Percentiles rank a stretch among this genome's conserved stretches.
phyloP scores from a whole-genome alignment of 2,797 vertebrate genomes.

The Phoebastria nigripes region DNA sequence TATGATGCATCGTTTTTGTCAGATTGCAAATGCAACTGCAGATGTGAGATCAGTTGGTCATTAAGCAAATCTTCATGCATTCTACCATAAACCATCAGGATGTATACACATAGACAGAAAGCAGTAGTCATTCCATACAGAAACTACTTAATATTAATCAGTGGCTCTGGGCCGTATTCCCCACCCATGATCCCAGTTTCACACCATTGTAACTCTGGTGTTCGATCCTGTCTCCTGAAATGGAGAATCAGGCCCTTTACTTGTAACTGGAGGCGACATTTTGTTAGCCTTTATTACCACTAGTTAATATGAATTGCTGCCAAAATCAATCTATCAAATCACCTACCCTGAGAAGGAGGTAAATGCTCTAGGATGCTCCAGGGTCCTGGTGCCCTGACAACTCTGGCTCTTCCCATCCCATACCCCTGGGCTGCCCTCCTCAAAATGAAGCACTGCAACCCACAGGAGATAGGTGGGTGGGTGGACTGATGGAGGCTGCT shows the following conservation, averaged over 20 bases:
- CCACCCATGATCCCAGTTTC: background rate
- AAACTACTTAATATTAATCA: background rate
- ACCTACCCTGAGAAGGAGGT: background rate
- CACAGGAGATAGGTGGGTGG: background rate
- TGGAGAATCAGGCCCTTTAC: background rate
- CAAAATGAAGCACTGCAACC: background rate
- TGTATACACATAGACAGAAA: background rate
- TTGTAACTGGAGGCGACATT: constrained; percentile 21
- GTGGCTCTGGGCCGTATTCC: background rate
- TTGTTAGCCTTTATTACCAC: background rate
- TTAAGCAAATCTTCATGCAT: background rate
- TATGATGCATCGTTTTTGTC: background rate
- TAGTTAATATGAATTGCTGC: background rate
- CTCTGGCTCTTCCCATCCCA: background rate
- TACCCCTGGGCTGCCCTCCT: background rate
- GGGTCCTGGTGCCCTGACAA: background rate
- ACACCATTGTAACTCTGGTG: rapidly evolving
- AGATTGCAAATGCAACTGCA: background rate
- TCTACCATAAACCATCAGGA: background rate
- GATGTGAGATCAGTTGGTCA: background rate
- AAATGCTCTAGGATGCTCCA: background rate
- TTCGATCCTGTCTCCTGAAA: background rate
- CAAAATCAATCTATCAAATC: background rate
- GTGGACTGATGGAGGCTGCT: background rate
- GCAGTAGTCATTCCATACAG: background rate